These are phyloP conservation scores for Notodonta ziczac DNA, from an alignment of 2,888 invertebrate species.

Conservation along the genomic window DNA sequence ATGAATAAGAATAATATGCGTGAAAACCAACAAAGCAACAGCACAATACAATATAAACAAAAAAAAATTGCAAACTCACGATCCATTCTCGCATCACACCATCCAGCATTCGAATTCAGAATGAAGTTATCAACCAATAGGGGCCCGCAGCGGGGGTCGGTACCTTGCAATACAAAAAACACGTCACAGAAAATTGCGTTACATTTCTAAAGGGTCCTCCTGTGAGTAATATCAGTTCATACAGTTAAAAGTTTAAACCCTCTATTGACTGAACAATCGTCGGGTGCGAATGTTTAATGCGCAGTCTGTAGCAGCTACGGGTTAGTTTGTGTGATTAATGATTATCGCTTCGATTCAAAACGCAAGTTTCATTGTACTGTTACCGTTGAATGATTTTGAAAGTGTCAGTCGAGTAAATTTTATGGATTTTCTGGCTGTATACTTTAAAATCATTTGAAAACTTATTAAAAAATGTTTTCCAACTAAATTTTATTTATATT, in stretches of 20 bases:
- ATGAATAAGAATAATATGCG: neutral
- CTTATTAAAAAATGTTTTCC: too few species aligned
- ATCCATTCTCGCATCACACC: constrained; percentile 43
- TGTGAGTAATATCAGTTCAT: constrained; percentile 77
- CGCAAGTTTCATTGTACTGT: neutral
- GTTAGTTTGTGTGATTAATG: constrained; percentile 37
- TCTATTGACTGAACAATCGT: constrained; percentile 72
- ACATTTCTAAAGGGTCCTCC: constrained; percentile 58
- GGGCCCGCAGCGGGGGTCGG: constrained; percentile 54
- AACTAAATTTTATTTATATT: too few species aligned
- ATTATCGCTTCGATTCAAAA: constrained; percentile 23
- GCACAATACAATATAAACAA: constrained; percentile 20
- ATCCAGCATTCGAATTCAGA: constrained; percentile 57
- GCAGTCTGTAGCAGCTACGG: constrained; percentile 44
- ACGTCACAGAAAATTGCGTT: constrained; percentile 60
- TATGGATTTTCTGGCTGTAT: too few species aligned
- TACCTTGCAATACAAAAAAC: constrained; percentile 65
- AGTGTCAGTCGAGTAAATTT: too few species aligned
- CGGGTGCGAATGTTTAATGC: constrained; percentile 71
- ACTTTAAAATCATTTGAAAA: too few species aligned
- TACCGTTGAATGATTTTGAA: too few species aligned
- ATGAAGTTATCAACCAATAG: constrained; percentile 82
- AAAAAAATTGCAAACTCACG: constrained; percentile 47
- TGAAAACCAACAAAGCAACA: constrained; percentile 25
- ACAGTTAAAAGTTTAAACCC: constrained; percentile 78